phyloP scores from a whole-genome alignment of 2,797 vertebrate species.

The Chaetophractus vellerosus region DNA sequence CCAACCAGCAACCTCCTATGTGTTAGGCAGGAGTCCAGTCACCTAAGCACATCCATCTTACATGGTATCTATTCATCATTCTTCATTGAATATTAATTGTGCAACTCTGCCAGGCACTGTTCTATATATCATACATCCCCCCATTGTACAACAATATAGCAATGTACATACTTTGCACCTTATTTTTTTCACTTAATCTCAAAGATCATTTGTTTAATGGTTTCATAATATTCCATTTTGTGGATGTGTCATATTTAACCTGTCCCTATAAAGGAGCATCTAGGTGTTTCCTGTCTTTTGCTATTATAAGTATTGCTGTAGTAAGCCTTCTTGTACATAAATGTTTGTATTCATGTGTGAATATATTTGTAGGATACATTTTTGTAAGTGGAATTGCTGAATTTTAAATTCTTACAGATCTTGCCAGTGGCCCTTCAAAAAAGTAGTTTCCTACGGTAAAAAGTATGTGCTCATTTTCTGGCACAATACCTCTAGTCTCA shows the following conservation, averaged over 20 bases:
- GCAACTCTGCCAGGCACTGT: background rate
- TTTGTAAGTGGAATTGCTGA: background rate
- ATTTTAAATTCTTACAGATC: slow-evolving; percentile 20
- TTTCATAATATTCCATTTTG: background rate
- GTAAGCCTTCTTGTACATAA: background rate
- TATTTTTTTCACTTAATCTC: background rate
- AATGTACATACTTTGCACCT: background rate
- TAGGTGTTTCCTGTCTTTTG: slow-evolving; percentile 23
- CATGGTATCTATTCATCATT: background rate
- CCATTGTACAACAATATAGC: background rate
- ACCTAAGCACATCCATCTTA: too few relatives aligned
- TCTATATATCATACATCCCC: background rate
- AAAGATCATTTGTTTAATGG: background rate
- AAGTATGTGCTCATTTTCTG: background rate
- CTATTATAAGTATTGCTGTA: background rate
- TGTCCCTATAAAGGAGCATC: background rate
- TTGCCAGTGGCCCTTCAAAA: background rate
- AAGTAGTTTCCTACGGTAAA: background rate
- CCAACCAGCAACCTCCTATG: too few relatives aligned
- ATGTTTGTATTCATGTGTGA: background rate
- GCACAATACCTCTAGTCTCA: background rate
- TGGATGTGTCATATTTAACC: background rate
- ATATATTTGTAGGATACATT: background rate
- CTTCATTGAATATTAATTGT: background rate
- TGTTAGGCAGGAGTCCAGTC: too few relatives aligned